phyloP scores from a whole-genome alignment of 2,113 vertebrate genomes.

The Baryphthengus martii region DNA sequence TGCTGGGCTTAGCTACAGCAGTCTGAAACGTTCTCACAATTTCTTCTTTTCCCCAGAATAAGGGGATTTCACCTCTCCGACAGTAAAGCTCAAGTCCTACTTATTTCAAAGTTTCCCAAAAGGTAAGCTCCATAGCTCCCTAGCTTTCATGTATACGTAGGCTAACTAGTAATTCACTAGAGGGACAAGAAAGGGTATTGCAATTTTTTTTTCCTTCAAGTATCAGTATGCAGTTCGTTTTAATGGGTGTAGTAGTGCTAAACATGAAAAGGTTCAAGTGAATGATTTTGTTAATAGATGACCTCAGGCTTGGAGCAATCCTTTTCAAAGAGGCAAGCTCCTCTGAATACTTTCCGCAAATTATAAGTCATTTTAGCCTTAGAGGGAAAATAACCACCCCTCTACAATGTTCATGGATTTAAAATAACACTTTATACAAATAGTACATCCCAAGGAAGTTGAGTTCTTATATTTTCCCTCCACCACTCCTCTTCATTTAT shows the following conservation, averaged over 20 bases:
- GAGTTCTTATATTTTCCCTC: neutral
- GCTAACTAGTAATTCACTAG: neutral
- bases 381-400: neutral
- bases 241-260: neutral
- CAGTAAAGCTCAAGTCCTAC: neutral
- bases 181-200: neutral
- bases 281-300: neutral
- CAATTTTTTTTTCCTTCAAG: neutral
- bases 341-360: neutral
- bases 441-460: neutral
- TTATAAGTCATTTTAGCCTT: neutral
- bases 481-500: neutral
- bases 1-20: neutral
- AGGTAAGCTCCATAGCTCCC: neutral
- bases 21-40: neutral
- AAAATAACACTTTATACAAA: neutral
- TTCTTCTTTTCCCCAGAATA: neutral
- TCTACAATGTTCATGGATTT: neutral
- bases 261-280: too few relatives aligned
- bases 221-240: neutral
- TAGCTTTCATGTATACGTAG: neutral
- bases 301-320: neutral
- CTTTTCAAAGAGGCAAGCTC: neutral
- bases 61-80: neutral
- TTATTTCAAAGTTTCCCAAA: neutral